phyloP scores from a whole-genome alignment of 2,888 invertebrate genomes.

The Lysandra coridon region DNA sequence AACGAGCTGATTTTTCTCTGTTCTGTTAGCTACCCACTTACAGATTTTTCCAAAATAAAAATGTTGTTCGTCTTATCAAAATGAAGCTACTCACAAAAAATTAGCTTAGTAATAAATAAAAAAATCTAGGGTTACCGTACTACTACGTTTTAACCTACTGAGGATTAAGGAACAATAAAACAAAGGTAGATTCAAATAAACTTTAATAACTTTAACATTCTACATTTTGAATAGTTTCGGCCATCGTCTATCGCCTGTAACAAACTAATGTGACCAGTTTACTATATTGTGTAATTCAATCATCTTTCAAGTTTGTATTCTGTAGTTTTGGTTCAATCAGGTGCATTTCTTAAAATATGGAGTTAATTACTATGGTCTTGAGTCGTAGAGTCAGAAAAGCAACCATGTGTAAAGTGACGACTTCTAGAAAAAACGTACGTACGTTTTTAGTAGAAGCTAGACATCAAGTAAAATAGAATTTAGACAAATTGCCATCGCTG shows the following conservation, averaged over 20 bases:
- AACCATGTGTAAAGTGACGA: background rate
- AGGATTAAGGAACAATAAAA: slow-evolving; percentile 48
- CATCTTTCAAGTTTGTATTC: background rate
- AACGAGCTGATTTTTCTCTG: no score
- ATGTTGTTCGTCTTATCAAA: no score
- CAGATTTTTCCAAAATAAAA: no score
- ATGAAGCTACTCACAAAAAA: no score
- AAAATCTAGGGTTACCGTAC: no score
- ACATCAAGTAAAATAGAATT: background rate
- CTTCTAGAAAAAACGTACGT: background rate
- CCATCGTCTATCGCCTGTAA: slow-evolving; percentile 42
- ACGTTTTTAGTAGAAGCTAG: background rate
- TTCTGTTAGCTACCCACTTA: no score
- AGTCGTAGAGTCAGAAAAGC: background rate
- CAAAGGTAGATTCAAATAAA: slow-evolving; percentile 64
- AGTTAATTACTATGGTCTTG: background rate
- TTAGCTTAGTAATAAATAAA: no score
- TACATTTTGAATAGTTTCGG: slow-evolving; percentile 61
- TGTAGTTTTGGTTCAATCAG: background rate
- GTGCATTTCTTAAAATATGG: background rate
- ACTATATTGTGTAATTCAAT: background rate
- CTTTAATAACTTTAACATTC: slow-evolving; percentile 71
- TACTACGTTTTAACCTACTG: no score
- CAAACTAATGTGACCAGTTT: background rate
- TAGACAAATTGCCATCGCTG: background rate